These are phyloP conservation scores for Cephus nigrinus DNA, from an alignment of 2,888 invertebrate species.

Conservation along the genomic window DNA sequence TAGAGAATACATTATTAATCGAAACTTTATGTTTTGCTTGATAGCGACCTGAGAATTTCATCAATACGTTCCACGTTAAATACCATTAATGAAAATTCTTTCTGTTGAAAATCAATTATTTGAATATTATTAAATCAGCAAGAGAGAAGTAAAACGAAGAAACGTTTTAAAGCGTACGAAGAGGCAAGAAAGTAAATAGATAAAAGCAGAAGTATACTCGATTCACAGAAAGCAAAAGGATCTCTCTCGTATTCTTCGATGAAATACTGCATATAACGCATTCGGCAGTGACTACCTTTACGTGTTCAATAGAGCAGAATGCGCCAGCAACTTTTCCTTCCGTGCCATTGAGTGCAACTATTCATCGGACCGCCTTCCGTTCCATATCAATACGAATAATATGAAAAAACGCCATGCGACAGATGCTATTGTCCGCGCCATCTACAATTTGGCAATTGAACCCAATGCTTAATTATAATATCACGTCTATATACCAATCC, in stretches of 20 bases:
- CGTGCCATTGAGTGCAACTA: constrained; percentile 19
- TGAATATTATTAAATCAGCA: not conserved
- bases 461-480: not conserved
- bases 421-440: not conserved
- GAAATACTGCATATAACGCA: constrained; percentile 6
- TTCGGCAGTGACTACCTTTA: constrained; percentile 13
- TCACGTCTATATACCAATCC: not conserved
- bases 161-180: not conserved
- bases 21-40: not conserved
- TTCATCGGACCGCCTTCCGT: constrained; percentile 5
- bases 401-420: not conserved
- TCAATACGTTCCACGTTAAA: constrained; percentile 2
- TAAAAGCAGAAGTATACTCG: not conserved
- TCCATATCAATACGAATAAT: not conserved
- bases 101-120: not conserved
- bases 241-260: constrained; percentile 9
- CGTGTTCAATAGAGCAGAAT: constrained; percentile 23
- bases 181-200: not conserved
- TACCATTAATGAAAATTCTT: not conserved
- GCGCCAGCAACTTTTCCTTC: constrained; percentile 24
- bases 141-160: not conserved
- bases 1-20: not conserved
- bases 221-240: not conserved
- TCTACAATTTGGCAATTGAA: not conserved
- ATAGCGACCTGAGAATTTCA: not conserved